Evolutionary conservation across 2,113 vertebrate genomes (phyloP), one percentile per base, ranked within the genome.

Genomic region (Caranx melampygus): DNA sequence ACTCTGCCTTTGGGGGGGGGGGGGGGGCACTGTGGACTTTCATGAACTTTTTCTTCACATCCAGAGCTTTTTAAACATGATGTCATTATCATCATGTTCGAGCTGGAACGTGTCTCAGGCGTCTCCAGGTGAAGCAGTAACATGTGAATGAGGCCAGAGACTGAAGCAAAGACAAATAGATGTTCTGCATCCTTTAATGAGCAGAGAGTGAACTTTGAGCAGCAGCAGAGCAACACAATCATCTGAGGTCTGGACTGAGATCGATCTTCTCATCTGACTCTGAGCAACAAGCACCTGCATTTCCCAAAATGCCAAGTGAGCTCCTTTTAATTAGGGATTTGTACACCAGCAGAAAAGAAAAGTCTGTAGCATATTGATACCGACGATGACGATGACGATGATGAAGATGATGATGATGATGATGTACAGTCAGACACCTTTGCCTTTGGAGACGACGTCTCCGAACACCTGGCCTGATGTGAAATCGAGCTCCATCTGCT

Each of bases 401-500:
- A 73, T 52, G 75, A 69, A 58, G 71, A 79, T 51, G 72, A 71
- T 59, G 72, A 70, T 63, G 73, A 75, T 52, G 60, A 65, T 52
- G 60, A 77, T 35, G 68, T 84, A 65, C 72, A 65, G 81, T 64
- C 31, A 51, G 44, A 67, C 61, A 68, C 33, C 60, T 87, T 67
- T 16, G 26, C 18, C 69, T 26, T 26, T 60, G 33, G 60, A 84
- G 67, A 35, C 54, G 13, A 6, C 47, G 12, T 33, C 68, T 35
- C 57, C 4, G 58, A 78, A 62, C 68, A 1, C 78, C 65, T 12
- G 47, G 49, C 54, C 72, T 60, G 72, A 78, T 86, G 73, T 77
- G 70, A 79, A 87, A 89, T 59, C 14, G 75, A 83, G 76, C 72
- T 68, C 40, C 73, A 88, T 70, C 85, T 75, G 84, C 74, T 88